Evolutionary conservation across 2,888 invertebrate species (phyloP).

Genomic region (Oscheius myriophilus): DNA sequence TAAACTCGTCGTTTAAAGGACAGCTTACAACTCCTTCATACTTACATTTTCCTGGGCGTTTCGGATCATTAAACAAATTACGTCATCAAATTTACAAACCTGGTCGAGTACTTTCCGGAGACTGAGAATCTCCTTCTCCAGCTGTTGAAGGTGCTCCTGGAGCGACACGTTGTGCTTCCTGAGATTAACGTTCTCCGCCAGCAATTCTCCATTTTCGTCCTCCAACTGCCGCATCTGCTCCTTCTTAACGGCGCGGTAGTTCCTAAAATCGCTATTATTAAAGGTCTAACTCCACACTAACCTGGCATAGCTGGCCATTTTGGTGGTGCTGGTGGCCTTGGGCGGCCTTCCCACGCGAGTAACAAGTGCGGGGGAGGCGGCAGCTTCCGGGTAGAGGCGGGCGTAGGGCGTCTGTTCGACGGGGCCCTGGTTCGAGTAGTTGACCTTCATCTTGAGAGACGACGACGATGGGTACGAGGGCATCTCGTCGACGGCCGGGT

Average conservation of each 20-base stretch:
- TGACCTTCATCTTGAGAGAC: too few relatives aligned
- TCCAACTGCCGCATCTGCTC: slow-evolving; percentile 29
- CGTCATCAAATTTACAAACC: too few relatives aligned
- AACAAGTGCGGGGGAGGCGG: too few relatives aligned
- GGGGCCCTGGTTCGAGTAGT: too few relatives aligned
- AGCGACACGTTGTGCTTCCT: slow-evolving; percentile 15
- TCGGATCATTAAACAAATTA: too few relatives aligned
- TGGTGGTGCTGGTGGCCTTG: slow-evolving; percentile 48
- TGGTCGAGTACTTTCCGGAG: slow-evolving; percentile 36
- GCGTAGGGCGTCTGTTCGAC: too few relatives aligned
- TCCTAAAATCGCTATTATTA: slow-evolving; percentile 6
- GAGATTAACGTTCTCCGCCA: slow-evolving; percentile 8
- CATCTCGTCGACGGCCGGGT: too few relatives aligned
- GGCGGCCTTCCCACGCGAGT: slow-evolving; percentile 42
- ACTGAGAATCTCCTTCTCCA: slow-evolving; percentile 38
- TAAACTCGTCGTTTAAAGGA: too few relatives aligned
- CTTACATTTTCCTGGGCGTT: too few relatives aligned
- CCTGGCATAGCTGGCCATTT: slow-evolving; percentile 60
- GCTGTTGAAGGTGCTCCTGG: slow-evolving; percentile 31
- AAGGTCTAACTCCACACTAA: not conserved
- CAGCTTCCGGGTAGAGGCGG: too few relatives aligned
- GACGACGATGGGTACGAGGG: too few relatives aligned
- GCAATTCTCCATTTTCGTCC: slow-evolving; percentile 8
- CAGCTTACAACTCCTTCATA: too few relatives aligned
- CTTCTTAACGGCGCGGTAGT: slow-evolving; percentile 58